Percentiles rank a stretch among this genome's conserved stretches.
Evolutionary conservation across 2,888 invertebrate species (phyloP).

Genomic region (Empis stercorea): DNA sequence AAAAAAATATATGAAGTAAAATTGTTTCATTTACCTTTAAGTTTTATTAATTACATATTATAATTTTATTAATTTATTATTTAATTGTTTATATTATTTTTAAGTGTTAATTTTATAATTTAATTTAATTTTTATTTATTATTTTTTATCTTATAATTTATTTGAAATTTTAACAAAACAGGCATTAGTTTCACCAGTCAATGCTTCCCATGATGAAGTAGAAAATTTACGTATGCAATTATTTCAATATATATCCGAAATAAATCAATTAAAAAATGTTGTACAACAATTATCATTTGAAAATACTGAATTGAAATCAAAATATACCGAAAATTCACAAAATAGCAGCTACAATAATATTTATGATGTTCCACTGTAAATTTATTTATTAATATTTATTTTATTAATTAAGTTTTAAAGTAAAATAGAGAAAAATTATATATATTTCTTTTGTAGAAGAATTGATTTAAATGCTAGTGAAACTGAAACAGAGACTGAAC

Average conservation of each 20-base stretch:
- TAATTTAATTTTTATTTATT: slow-evolving; percentile 5
- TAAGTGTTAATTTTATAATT: no score
- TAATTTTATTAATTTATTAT: no score
- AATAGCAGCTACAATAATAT: slow-evolving; percentile 21
- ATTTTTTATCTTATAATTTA: slow-evolving; percentile 10
- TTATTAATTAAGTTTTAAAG: no score
- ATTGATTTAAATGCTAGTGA: slow-evolving; percentile 33
- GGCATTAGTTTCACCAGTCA: slow-evolving; percentile 23
- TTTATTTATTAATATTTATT: slow-evolving; percentile 23
- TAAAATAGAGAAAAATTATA: neutral
- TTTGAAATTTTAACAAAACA: slow-evolving; percentile 12
- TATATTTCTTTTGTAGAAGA: slow-evolving; percentile 13
- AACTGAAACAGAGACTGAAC: slow-evolving; percentile 27
- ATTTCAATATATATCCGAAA: slow-evolving; percentile 31
- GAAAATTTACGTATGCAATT: slow-evolving; percentile 33
- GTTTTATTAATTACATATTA: no score
- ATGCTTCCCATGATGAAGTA: slow-evolving; percentile 24
- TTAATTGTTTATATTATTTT: no score
- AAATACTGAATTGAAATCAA: slow-evolving; percentile 61
- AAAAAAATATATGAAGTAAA: no score
- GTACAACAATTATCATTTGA: slow-evolving; percentile 68
- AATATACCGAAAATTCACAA: slow-evolving; percentile 23
- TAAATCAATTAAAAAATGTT: slow-evolving; percentile 38
- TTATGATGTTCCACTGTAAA: slow-evolving; percentile 35
- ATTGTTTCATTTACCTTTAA: no score